Conservation (phyloP, 2,888 invertebrate species). For the Dynastes tityus region DNA sequence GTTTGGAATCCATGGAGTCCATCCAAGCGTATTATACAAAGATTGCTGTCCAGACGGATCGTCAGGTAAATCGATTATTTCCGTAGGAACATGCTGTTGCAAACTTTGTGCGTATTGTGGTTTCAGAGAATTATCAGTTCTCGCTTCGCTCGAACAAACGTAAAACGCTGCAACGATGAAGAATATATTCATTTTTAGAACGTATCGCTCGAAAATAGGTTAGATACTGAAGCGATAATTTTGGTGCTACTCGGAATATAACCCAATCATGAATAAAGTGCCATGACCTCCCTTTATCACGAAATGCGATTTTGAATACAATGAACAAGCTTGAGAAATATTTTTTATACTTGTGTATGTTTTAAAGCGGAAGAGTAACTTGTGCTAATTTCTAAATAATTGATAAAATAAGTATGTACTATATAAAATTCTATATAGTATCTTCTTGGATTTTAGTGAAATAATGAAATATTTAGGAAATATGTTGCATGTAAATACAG, state of each 20-base stretch:
- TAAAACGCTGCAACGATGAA: neutral
- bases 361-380: neutral
- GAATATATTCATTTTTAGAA: neutral
- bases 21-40: neutral
- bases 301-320: conserved; percentile 13
- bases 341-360: neutral
- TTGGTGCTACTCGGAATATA: conserved; percentile 1
- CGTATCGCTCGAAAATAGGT: neutral
- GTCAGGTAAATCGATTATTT: conserved; percentile 34
- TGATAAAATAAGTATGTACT: neutral
- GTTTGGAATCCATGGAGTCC: conserved; percentile 1
- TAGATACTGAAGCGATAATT: conserved; percentile 1
- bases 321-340: neutral
- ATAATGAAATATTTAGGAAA: no score
- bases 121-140: neutral
- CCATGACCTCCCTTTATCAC: conserved; percentile 34
- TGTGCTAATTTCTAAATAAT: neutral
- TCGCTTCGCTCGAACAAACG: neutral
- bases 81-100: neutral
- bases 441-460: no score
- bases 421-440: neutral
- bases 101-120: conserved; percentile 15
- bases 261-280: neutral
- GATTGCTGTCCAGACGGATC: neutral
- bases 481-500: no score